Base-by-base conservation (phyloP, 53 echinoderm and acorn worm genomes). In the Holothuria leucospilota region DNA sequence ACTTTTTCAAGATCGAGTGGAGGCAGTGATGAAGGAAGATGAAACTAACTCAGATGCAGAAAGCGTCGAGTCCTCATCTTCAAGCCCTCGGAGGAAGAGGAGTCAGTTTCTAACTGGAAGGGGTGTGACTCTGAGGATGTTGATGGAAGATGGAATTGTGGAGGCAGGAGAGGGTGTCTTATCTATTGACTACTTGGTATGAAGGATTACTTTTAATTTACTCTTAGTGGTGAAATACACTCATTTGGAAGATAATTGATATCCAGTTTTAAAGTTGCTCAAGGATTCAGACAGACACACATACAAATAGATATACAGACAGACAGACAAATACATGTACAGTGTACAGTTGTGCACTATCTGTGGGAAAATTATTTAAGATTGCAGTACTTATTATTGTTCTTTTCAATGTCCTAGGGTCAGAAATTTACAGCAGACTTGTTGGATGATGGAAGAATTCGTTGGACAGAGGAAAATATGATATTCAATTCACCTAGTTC, bases 401-500 rank as follows among this genome's bases (percentile, higher is more conserved):
- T 26, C 67, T 14, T 39, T 6, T 23, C 42, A 14, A 39, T 85
- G 46, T 46, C 53, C 39, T 81, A 99, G 99, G 99, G 99, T 40
- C 88, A 88, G 53, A 99, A 95, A 28, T 99, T 99, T 68, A 92
- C 86, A 30, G 99, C 92, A 9, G 99, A 99, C 82, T 68, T 99
- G 63, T 80, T 95, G 71, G 85, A 89, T n/a, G 91, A 94, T 78
- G 99, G 99, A 14, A 93, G 91, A 82, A 99, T 99, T 30, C 84
- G 89, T 28, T 99, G 99, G 99, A 63, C 75, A 23, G 51, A 93
- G 29, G 90, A 94, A 39, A 84, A 89, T 39, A 90, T 95, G 71
- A 81, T 95, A 53, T 99, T 99, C 86, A 99, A 99, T 82, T 99
- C 99, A 2, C 99, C 99, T 24, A 99, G 99, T 86, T 95, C 99